Conservation (phyloP, 2,888 invertebrate genomes). For the Aelia acuminata region DNA sequence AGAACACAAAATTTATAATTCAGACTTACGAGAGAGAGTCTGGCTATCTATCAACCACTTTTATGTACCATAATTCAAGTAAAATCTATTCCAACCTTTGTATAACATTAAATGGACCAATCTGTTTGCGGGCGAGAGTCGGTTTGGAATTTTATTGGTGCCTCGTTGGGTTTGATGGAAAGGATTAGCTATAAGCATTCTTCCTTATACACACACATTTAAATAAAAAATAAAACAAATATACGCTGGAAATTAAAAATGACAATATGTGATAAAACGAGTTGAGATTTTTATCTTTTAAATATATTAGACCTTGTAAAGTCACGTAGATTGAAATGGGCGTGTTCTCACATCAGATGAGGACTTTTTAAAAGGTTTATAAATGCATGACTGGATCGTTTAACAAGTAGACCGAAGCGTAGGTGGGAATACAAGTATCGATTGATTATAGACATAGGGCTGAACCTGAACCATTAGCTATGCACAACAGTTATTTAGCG, state of each 20-base stretch:
- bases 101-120: too few species aligned
- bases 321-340: background rate
- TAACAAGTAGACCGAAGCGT: background rate
- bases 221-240: too few species aligned
- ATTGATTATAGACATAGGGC: background rate
- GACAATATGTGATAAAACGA: background rate
- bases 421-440: background rate
- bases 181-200: too few species aligned
- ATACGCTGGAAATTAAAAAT: background rate
- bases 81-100: too few species aligned
- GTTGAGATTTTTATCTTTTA: background rate
- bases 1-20: too few species aligned
- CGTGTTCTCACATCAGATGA: background rate
- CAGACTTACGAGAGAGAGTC: too few species aligned
- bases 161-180: too few species aligned
- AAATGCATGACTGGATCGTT: background rate
- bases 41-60: too few species aligned
- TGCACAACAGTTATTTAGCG: background rate
- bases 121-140: too few species aligned
- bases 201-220: too few species aligned
- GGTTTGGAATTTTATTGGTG: too few species aligned
- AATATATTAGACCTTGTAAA: background rate
- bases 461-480: background rate
- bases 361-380: background rate
- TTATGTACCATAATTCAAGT: too few species aligned